A percentile compares a stretch with the other conserved stretches of the same genome.
phyloP scores from a whole-genome alignment of 2,797 vertebrate species.

The Nyctibius grandis region DNA sequence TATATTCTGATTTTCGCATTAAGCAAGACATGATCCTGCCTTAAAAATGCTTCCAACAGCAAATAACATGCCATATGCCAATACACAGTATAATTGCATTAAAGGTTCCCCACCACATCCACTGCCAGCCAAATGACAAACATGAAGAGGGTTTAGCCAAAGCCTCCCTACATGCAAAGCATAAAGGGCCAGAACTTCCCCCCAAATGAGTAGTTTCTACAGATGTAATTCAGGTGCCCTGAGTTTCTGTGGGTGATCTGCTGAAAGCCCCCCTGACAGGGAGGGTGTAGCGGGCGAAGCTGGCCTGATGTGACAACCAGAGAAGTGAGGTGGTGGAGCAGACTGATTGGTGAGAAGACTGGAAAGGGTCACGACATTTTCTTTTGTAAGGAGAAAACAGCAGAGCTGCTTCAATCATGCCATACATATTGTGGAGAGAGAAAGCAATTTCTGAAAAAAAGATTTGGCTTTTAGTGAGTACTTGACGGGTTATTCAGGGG shows the following conservation, averaged over 20 bases:
- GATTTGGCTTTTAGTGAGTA: not conserved
- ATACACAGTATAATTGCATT: not conserved
- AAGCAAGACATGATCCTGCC: not conserved
- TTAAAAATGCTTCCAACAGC: not conserved
- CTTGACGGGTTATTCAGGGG: not conserved
- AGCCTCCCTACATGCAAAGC: not conserved
- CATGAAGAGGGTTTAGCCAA: not conserved
- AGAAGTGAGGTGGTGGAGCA: not conserved
- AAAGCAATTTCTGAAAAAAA: slow-evolving; percentile 21
- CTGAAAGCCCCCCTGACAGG: not conserved
- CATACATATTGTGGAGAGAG: not conserved
- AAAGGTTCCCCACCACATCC: not conserved
- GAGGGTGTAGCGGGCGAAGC: rapidly evolving
- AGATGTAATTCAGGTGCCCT: not conserved
- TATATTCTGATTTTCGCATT: not conserved
- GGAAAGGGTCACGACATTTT: not conserved
- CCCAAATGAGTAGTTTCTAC: not conserved
- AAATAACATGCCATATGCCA: not conserved
- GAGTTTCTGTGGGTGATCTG: not conserved
- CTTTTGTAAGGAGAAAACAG: not conserved
- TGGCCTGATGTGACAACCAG: not conserved
- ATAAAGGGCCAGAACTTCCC: not conserved
- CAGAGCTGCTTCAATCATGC: not conserved
- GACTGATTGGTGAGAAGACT: not conserved
- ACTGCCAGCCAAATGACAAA: not conserved